phyloP scores from a whole-genome alignment of 2,113 vertebrate species.

The Xiphorhynchus elegans region DNA sequence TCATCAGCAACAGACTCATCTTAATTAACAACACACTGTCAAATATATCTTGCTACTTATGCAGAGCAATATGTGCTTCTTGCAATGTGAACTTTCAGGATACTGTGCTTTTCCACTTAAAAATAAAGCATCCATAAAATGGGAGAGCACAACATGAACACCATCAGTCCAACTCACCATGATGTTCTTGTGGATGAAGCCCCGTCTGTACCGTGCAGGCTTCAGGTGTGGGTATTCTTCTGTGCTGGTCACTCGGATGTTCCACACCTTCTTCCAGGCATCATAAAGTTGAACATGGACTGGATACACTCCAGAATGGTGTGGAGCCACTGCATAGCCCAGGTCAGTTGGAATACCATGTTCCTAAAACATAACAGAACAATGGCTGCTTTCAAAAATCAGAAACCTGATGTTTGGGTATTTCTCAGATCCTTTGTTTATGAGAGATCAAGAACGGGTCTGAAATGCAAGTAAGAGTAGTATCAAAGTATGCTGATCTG shows the following conservation, averaged over 20 bases:
- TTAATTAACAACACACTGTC: slow-evolving; percentile 15
- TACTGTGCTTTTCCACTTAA: not conserved
- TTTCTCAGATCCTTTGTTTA: not conserved
- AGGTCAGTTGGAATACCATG: slow-evolving; percentile 92
- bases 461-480: not conserved
- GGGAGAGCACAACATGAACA: not conserved
- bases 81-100: not conserved
- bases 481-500: not conserved
- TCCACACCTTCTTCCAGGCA: slow-evolving; percentile 96
- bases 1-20: slow-evolving; percentile 16
- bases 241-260: slow-evolving; percentile 94
- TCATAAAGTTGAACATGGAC: slow-evolving; percentile 96
- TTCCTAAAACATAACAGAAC: slow-evolving; percentile 77
- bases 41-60: slow-evolving; percentile 1
- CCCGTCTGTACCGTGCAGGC: slow-evolving; percentile 90
- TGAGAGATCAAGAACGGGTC: not conserved
- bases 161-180: slow-evolving; percentile 81
- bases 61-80: not conserved
- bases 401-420: not conserved
- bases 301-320: slow-evolving; percentile 96
- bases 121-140: not conserved
- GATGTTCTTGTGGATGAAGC: slow-evolving; percentile 93
- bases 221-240: slow-evolving; percentile 98
- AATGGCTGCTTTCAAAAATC: not conserved
- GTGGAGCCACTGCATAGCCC: slow-evolving; percentile 95